Conservation (phyloP, 30 jellyfish, hydroid and myxozoan genomes). For the Chironex yamaguchii region DNA sequence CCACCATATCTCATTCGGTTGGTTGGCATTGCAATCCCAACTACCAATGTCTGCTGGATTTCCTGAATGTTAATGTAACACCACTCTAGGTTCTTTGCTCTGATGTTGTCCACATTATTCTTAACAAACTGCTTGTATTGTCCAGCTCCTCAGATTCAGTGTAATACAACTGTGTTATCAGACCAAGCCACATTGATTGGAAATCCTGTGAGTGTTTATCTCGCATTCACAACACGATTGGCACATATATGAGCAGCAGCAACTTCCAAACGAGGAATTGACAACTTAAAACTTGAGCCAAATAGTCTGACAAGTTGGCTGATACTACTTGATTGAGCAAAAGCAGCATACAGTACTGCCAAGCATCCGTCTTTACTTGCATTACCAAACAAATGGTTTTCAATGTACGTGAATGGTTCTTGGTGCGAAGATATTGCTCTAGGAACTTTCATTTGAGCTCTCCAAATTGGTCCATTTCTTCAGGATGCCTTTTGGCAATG, state of each 20-base stretch:
- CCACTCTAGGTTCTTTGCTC: slow-evolving; percentile 2
- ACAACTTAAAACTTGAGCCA: slow-evolving; percentile 56
- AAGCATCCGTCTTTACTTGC: slow-evolving; percentile 77
- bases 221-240: slow-evolving; percentile 51
- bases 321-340: slow-evolving; percentile 23
- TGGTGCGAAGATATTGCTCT: slow-evolving; percentile 58
- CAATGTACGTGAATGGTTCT: slow-evolving; percentile 27
- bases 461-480: slow-evolving; percentile 68
- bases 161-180: slow-evolving; percentile 69
- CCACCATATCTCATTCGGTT: not conserved
- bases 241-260: slow-evolving; percentile 70
- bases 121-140: slow-evolving; percentile 8
- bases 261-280: slow-evolving; percentile 80
- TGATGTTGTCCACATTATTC: slow-evolving; percentile 38
- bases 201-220: slow-evolving; percentile 34
- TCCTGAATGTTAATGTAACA: not conserved
- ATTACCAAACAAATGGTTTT: slow-evolving; percentile 74
- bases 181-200: slow-evolving; percentile 54
- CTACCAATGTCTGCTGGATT: not conserved
- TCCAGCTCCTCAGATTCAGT: slow-evolving; percentile 54
- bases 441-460: slow-evolving; percentile 11
- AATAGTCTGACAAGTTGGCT: slow-evolving; percentile 58
- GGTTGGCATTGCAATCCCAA: not conserved
- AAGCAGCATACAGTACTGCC: slow-evolving; percentile 73
- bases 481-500: slow-evolving; percentile 35